Percentiles rank a stretch among this genome's conserved stretches.
Evolutionary conservation across 2,113 vertebrate genomes (phyloP).

Genomic region (Salvator merianae): DNA sequence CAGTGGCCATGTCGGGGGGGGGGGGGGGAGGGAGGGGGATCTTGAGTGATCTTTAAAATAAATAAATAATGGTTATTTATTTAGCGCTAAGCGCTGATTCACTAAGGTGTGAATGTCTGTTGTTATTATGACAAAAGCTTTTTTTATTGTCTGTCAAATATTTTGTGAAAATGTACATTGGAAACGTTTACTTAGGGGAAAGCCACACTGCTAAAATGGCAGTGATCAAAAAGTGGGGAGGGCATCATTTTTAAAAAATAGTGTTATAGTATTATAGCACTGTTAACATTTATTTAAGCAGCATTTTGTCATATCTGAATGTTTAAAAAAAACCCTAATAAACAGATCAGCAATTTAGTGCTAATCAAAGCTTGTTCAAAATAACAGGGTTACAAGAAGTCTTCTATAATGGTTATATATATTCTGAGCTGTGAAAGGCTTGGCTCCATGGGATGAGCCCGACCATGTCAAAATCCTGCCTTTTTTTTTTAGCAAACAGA

Average conservation of each 20-base stretch:
- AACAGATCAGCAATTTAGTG: neutral
- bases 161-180: neutral
- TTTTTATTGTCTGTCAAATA: neutral
- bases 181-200: too few relatives aligned
- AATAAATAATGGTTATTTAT: slow-evolving; percentile 1
- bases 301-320: slow-evolving; percentile 5
- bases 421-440: neutral
- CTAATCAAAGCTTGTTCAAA: neutral
- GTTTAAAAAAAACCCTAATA: neutral
- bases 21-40: neutral
- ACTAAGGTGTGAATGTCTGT: neutral
- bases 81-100: slow-evolving; percentile 6
- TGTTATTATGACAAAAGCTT: neutral
- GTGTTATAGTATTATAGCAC: neutral
- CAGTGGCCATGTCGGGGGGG: too few relatives aligned
- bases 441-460: neutral
- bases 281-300: neutral
- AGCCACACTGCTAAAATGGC: neutral
- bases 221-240: neutral
- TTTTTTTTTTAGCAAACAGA: neutral
- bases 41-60: neutral
- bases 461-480: neutral
- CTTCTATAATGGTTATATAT: neutral
- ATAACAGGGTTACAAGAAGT: neutral
- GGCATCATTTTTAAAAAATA: neutral